phyloP scores from a whole-genome alignment of 2,888 invertebrate genomes.

The Hetaerina titia region DNA sequence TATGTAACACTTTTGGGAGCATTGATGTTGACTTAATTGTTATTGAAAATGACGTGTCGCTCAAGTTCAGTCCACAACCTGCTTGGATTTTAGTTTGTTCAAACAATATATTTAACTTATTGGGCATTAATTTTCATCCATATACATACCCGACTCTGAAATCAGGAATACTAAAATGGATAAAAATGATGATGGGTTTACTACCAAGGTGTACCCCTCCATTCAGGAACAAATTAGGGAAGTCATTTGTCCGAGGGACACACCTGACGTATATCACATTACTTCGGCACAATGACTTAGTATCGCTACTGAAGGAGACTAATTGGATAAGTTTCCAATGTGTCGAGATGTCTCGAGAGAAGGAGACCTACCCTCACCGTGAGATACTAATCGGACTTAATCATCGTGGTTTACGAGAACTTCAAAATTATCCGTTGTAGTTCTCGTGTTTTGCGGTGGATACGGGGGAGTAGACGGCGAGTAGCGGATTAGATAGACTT shows the following conservation, averaged over 20 bases:
- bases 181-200: background rate
- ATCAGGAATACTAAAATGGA: background rate
- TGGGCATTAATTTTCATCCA: too few species aligned
- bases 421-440: conserved; percentile 31
- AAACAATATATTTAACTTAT: too few species aligned
- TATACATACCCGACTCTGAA: too few species aligned
- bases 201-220: background rate
- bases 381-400: conserved; percentile 32
- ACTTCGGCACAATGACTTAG: conserved; percentile 12
- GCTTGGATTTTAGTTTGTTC: too few species aligned
- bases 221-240: background rate
- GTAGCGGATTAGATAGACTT: conserved; percentile 23
- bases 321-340: conserved; percentile 35
- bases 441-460: conserved; percentile 15
- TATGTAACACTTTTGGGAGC: too few species aligned
- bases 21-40: too few species aligned
- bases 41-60: too few species aligned
- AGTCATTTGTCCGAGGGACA: conserved; percentile 22
- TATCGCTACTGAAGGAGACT: conserved; percentile 1
- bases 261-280: background rate
- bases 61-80: too few species aligned
- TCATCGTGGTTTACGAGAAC: conserved; percentile 20
- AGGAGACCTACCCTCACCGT: background rate
- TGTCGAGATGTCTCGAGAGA: conserved; percentile 14
- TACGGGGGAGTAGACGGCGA: background rate